These are phyloP conservation scores for Cryptotis parvus DNA, from an alignment of 2,113 vertebrate species.

Conservation along the genomic window DNA sequence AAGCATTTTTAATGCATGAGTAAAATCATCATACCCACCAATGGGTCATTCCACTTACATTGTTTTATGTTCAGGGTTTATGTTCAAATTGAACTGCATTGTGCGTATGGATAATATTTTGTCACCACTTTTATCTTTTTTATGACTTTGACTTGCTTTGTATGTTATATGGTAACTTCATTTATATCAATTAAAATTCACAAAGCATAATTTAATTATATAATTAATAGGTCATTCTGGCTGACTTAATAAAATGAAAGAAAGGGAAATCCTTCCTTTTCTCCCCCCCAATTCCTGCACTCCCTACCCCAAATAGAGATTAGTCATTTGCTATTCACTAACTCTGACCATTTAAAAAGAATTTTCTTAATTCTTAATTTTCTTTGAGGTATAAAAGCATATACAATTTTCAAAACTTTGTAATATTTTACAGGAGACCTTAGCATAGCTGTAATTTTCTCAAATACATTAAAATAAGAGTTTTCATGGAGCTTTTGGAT, in stretches of 20 bases:
- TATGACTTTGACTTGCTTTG: background rate
- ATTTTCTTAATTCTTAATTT: slow-evolving; percentile 37
- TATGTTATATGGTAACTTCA: background rate
- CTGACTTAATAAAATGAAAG: too few relatives aligned
- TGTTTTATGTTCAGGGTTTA: background rate
- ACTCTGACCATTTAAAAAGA: background rate
- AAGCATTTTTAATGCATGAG: background rate
- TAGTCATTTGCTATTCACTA: background rate
- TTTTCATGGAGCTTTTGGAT: background rate
- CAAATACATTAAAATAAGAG: background rate
- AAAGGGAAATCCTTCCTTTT: background rate
- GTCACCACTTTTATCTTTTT: background rate
- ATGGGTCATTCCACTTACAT: background rate
- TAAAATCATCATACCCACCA: background rate
- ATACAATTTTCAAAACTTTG: background rate
- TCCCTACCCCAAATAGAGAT: background rate
- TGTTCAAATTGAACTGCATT: background rate
- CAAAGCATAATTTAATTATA: background rate
- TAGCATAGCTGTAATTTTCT: too few relatives aligned
- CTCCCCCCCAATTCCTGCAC: background rate
- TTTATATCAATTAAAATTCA: background rate
- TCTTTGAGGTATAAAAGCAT: background rate
- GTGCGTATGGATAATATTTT: background rate
- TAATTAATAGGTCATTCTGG: too few relatives aligned
- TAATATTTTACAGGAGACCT: background rate